Conservation (phyloP, 1,140 invertebrate genomes). For the Alviniconcha marisindica region DNA sequence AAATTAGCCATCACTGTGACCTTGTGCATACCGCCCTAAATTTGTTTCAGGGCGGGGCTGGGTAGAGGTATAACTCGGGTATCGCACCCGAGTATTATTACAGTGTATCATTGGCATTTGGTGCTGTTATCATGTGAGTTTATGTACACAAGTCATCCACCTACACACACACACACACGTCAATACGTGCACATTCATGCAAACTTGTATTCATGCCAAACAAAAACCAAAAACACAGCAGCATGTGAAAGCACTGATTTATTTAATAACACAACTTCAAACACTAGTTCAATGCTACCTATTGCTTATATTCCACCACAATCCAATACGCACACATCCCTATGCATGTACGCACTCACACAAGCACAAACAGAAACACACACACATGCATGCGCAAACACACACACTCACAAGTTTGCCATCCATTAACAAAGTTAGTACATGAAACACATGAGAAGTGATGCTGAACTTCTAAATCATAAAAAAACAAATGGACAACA, state of each 20-base stretch:
- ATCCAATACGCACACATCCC: too few species aligned
- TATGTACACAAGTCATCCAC: too few species aligned
- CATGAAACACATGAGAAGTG: background rate
- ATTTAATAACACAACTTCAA: slow-evolving; percentile 17
- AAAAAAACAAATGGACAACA: too few species aligned
- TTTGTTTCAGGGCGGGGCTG: too few species aligned
- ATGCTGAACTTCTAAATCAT: background rate
- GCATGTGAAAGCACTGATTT: slow-evolving; percentile 26
- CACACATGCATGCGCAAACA: background rate
- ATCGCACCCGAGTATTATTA: too few species aligned
- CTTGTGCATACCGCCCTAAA: too few species aligned
- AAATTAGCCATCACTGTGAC: too few species aligned
- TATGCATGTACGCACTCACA: background rate
- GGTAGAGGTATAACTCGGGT: too few species aligned
- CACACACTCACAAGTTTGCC: background rate
- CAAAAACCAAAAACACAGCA: too few species aligned
- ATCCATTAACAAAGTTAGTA: background rate
- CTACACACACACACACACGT: background rate
- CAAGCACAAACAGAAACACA: background rate
- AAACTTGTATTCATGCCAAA: background rate
- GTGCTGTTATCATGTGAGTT: too few species aligned
- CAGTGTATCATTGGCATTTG: too few species aligned
- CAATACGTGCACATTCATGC: background rate
- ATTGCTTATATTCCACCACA: background rate
- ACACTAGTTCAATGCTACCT: slow-evolving; percentile 4